phyloP scores from a whole-genome alignment of 2,888 invertebrate genomes.

The Eristalis intricaria region DNA sequence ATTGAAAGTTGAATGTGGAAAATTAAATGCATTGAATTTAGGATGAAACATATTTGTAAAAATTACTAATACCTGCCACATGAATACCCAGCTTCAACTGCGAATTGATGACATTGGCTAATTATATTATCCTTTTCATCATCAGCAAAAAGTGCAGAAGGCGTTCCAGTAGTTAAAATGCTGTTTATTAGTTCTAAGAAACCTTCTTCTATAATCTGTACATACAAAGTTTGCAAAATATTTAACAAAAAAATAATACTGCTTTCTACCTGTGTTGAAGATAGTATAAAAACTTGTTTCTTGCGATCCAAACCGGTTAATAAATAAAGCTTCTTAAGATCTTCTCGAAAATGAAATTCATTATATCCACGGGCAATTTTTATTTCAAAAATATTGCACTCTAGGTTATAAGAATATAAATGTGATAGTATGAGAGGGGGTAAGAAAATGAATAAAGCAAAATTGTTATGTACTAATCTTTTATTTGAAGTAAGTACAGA shows the following conservation, averaged over 20 bases:
- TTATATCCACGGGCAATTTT: slow-evolving; percentile 92
- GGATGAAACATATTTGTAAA: not conserved
- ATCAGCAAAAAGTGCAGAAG: slow-evolving; percentile 92
- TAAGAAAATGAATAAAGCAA: no score
- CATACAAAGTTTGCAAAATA: not conserved
- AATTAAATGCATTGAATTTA: no score
- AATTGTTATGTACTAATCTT: no score
- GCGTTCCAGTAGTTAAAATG: slow-evolving; percentile 93
- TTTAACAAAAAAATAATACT: not conserved
- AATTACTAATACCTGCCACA: slow-evolving; percentile 84
- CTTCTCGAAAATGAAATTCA: slow-evolving; percentile 91
- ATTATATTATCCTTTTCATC: slow-evolving; percentile 94
- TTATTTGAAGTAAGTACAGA: no score
- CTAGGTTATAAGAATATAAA: slow-evolving; percentile 77
- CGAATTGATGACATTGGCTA: slow-evolving; percentile 86
- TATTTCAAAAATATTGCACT: slow-evolving; percentile 91
- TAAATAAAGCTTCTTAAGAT: slow-evolving; percentile 90
- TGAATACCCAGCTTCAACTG: slow-evolving; percentile 87
- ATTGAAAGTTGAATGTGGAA: not conserved
- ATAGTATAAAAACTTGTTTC: slow-evolving; percentile 91
- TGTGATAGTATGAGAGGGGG: no score
- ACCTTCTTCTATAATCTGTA: slow-evolving; percentile 87
- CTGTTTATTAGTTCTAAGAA: slow-evolving; percentile 96
- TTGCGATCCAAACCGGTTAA: slow-evolving; percentile 90
- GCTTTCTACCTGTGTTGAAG: slow-evolving; percentile 86